These are phyloP conservation scores for Chloroceryle amazona DNA, from an alignment of 2,797 vertebrate species.

Conservation along the genomic window DNA sequence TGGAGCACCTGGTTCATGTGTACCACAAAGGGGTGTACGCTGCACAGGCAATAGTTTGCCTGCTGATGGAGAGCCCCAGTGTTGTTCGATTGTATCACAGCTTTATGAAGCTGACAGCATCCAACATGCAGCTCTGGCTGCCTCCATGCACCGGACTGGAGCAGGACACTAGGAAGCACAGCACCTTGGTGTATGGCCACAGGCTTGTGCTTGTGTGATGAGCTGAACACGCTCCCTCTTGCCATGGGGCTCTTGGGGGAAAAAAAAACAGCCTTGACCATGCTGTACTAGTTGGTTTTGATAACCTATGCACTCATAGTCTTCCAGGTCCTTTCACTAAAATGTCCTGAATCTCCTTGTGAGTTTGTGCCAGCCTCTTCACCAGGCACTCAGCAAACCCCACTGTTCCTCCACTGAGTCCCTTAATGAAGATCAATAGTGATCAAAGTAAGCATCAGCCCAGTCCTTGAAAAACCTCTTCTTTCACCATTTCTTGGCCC, in stretches of 20 bases:
- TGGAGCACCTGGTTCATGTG: background rate
- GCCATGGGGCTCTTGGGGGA: background rate
- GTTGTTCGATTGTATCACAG: background rate
- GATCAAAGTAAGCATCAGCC: background rate
- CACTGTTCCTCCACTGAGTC: background rate
- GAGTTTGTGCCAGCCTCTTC: background rate
- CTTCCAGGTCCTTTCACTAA: background rate
- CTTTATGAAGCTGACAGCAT: background rate
- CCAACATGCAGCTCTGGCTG: rapidly evolving
- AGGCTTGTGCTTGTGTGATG: rapidly evolving
- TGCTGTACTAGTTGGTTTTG: background rate
- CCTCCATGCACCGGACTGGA: background rate
- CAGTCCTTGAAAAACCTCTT: background rate
- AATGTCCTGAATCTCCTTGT: background rate
- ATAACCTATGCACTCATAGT: rapidly evolving
- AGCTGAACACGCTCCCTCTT: background rate
- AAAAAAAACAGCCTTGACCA: rapidly evolving
- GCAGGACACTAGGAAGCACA: background rate
- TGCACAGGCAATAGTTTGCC: background rate
- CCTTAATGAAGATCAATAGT: background rate
- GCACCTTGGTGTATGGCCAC: rapidly evolving
- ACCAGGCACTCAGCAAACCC: rapidly evolving
- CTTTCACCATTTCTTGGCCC: background rate
- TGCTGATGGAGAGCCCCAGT: background rate
- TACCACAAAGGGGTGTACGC: background rate